Evolutionary conservation across 2,888 invertebrate genomes (phyloP), one percentile per base, ranked within the genome.

Genomic region (Autographa gamma): DNA sequence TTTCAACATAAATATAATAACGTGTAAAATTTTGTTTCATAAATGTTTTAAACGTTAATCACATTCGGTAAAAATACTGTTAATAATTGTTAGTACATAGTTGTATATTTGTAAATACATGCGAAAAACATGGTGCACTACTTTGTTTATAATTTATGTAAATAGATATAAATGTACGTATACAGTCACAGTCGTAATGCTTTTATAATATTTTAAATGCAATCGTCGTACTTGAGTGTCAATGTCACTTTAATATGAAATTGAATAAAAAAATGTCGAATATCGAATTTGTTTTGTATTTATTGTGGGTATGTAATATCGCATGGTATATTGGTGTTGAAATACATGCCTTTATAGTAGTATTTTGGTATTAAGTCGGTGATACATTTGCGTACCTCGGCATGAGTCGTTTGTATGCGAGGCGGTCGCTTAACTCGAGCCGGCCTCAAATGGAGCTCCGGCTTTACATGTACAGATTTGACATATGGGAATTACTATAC

Each of bases 51-150:
- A 83, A 80, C 79, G 71, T 80, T 82, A 81, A 79, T 82, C 79
- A 79, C 74, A 82, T 82, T 83, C 85, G 81, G 80, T 85, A 79
- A 86, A 85, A 85, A 89, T 88, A 89, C 90, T 94, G 94, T 94
- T 95, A 92, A 92, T 93, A 93, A 83, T 90, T 92, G 91, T 93
- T 93, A 94, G 93, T 74, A 66, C 52, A 83, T 91, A 91, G 85
- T 85, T 95, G 95, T 95, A 95, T 79, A 95, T 93, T 86, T 95
- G 95, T 95, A 95, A 90, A 95, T 94, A 94, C 73, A 79, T 82
- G 84, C 85, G 76, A 80, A 85, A 87, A 90, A 90, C 88, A 92
- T 93, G 94, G 93, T 94, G 95, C 95, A 94, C 95, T 88, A 85
- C 89, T 89, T 87, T 74, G 25, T 91, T 89, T 84, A 85, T 91